Base-by-base conservation (phyloP, 2,113 vertebrate species). In the Aegithalos caudatus region DNA sequence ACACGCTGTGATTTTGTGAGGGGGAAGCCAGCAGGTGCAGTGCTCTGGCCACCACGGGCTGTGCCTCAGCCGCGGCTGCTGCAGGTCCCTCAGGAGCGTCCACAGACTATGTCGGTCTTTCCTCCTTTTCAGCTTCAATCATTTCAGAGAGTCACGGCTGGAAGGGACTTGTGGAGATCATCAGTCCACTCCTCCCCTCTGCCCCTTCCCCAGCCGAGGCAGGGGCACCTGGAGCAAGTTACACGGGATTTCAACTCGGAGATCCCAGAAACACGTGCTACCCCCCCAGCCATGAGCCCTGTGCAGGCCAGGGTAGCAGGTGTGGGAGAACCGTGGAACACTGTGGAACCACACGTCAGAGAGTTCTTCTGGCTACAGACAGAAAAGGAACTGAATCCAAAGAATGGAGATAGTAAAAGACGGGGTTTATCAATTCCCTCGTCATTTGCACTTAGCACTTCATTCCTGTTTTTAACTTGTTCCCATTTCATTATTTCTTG, bases 281-380 rank as follows among this genome's bases (percentile, higher is more conserved):
- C 13, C 38, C 94, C 84, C 51, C 71, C 78, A 64, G 90, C 64
- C 48, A 65, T 96, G 35, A 97, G 92, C 60, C 96, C 98, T 37
- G 47, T 92, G 37, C 96, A 83, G 48, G 96, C 74, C 74, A 79
- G 96, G 29, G 38, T 20, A 35, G 85, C 78, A 28, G 95, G 72
- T 44, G 47, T 45, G 21, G 94, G 84, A 86, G 94, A 97, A 94
- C 77, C 97, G 94, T 71, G 97, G 98, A 62, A 94, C 91, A n/a
- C 90, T 98, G 28, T 92, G 98, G 83, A 97, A 95, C n/a, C 76
- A 94, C 44, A 97, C 95, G 96, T 89, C 93, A 98, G 92, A 98
- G 96, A 45, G 91, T 98, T 51, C 92, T 98, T 98, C 42, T 84
- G 16, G 37, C 81, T 98, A 42, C 97, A 98, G 73, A 97, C 94